Base-by-base conservation (phyloP, 2,888 invertebrate genomes). In the Drosophila setosimentum region DNA sequence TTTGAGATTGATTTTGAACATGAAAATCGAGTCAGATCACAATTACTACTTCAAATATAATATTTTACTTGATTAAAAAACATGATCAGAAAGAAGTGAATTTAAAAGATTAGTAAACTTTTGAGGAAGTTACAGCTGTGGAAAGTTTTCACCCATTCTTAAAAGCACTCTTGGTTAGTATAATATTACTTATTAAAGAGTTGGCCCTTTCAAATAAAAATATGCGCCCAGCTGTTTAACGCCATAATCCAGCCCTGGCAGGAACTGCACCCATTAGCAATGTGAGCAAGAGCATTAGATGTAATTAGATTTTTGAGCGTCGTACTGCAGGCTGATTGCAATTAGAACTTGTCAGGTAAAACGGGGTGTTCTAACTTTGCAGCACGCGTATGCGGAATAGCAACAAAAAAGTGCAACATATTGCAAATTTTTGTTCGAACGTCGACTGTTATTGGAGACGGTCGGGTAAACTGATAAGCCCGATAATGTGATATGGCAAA, bases 261-360 rank as follows among this genome's bases (percentile, higher is more conserved):
- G 8, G n/a, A 10, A 55, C 40, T 68, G 50, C 50, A 73, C 35
- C 63, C 24, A 45, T 45, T 16, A 27, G 16, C 45, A 53, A 37
- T 58, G 53, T 53, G 57, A 63, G 48, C 55, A 79, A 53, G 63
- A 66, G 69, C 57, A 69, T 42, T 58, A 33, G 51, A 68, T 58
- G 42, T 66, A 72, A 77, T 87, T 69, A 70, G 42, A 57, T 48
- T 74, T 78, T 82, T 82, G 65, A 61, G 49, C 59, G 27, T 24
- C 30, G 62, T 61, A 49, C 58, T 69, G 59, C 49, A 37, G 58
- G 48, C 57, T 73, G 42, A 45, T 60, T 54, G 54, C 27, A 32
- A 37, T 54, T 61, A 42, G 30, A 35, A 58, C 71, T 69, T 18
- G 29, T 30, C 13, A 29, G n/a, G 45, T 24, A 24, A 24, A 45